Percentiles rank a stretch among this genome's conserved stretches.
Conservation (phyloP, 2,888 invertebrate species). For the Rhorus exstirpatorius region DNA sequence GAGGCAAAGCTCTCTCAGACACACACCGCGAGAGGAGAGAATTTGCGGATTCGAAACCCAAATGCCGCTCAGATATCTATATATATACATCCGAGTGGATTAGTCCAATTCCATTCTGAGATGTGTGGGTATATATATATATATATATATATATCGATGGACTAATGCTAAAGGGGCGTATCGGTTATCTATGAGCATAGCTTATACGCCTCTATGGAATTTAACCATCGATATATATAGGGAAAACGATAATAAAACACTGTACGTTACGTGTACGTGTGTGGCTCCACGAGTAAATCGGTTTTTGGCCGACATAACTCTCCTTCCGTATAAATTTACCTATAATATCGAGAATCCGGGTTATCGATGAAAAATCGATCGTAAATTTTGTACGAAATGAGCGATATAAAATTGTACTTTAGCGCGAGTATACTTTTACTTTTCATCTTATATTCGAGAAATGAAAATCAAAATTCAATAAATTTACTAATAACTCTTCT, state of each 20-base stretch:
- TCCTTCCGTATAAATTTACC: slow-evolving; percentile 31
- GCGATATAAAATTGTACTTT: slow-evolving; percentile 19
- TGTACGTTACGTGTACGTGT: slow-evolving; percentile 24
- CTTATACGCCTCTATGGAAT: too few relatives aligned
- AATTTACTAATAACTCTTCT: too few relatives aligned
- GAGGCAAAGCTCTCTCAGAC: slow-evolving; percentile 25
- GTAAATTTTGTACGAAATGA: slow-evolving; percentile 19
- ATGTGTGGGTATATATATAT: slow-evolving; percentile 10
- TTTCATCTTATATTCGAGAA: not conserved
- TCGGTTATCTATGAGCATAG: too few relatives aligned
- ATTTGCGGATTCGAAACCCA: slow-evolving; percentile 57
- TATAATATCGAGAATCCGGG: slow-evolving; percentile 50
- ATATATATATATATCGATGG: too few relatives aligned
- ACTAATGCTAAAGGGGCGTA: too few relatives aligned
- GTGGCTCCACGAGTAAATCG: slow-evolving; percentile 30
- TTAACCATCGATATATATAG: too few relatives aligned
- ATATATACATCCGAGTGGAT: slow-evolving; percentile 55
- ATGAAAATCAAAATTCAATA: too few relatives aligned
- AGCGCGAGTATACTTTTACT: not conserved
- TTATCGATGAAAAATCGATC: slow-evolving; percentile 21
- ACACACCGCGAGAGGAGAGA: slow-evolving; percentile 5
- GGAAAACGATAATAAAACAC: slow-evolving; percentile 60
- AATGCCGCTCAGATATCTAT: too few relatives aligned
- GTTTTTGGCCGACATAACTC: slow-evolving; percentile 3
- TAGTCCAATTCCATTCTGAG: slow-evolving; percentile 62